Evolutionary conservation across 37 sponge, comb jelly and placozoan genomes (phyloP).

Genomic region (Petrosia ficiformis): DNA sequence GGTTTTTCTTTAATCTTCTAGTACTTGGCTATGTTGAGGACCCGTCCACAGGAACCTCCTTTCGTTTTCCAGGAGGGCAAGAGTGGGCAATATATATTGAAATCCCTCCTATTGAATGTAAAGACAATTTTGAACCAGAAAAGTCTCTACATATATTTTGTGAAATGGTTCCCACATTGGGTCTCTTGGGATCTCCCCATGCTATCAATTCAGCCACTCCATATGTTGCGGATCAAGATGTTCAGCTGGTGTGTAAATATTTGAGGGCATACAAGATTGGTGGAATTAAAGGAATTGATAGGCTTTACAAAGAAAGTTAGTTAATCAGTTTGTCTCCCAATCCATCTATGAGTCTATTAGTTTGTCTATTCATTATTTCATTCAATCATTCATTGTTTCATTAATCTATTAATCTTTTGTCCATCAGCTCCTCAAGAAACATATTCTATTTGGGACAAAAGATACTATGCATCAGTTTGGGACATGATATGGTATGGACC

Average conservation of each 20-base stretch:
- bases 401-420: too few relatives aligned
- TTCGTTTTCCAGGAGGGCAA: slow-evolving; percentile 62
- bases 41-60: slow-evolving; percentile 58
- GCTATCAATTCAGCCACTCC: slow-evolving; percentile 33
- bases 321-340: neutral
- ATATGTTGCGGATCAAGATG: slow-evolving; percentile 57
- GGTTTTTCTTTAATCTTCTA: slow-evolving; percentile 90
- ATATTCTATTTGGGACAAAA: too few relatives aligned
- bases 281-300: slow-evolving; percentile 33
- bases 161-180: slow-evolving; percentile 49
- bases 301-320: slow-evolving; percentile 51
- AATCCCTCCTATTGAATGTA: slow-evolving; percentile 45
- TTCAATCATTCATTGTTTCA: too few relatives aligned
- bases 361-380: too few relatives aligned
- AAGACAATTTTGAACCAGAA: slow-evolving; percentile 19
- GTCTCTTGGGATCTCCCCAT: slow-evolving; percentile 51
- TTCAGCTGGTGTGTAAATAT: slow-evolving; percentile 86
- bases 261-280: slow-evolving; percentile 47
- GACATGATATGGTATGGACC: neutral
- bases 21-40: slow-evolving; percentile 88
- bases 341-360: neutral
- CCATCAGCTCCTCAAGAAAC: too few relatives aligned
- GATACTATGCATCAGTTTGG: neutral
- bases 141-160: slow-evolving; percentile 49
- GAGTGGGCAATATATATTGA: slow-evolving; percentile 79